Conservation (phyloP, 2,797 vertebrate genomes). For the Erethizon dorsatum region DNA sequence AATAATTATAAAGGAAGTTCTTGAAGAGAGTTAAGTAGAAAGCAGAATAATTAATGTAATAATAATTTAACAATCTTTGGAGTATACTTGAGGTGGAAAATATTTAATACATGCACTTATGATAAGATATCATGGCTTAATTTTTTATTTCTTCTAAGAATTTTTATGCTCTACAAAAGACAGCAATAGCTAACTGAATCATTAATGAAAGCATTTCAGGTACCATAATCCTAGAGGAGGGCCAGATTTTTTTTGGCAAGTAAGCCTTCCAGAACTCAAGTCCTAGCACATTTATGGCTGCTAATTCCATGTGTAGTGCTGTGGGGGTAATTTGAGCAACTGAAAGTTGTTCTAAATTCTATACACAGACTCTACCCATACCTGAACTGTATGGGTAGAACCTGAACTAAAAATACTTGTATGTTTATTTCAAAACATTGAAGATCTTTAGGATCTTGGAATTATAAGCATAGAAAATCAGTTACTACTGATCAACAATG, state of each 20-base stretch:
- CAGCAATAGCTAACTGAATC: neutral
- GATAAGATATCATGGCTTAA: neutral
- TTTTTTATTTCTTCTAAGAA: conserved; percentile 49
- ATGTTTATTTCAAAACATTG: neutral
- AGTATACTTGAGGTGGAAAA: neutral
- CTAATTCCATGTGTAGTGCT: neutral
- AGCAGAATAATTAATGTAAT: conserved; percentile 15
- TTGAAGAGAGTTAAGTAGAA: conserved; percentile 27
- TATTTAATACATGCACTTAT: neutral
- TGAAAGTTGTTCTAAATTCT: neutral
- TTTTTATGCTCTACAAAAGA: conserved; percentile 60
- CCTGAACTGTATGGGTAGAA: neutral
- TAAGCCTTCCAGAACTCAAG: conserved; percentile 25
- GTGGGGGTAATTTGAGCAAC: neutral
- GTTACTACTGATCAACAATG: conserved; percentile 23
- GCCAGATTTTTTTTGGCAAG: neutral
- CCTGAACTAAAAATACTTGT: neutral
- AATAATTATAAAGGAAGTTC: conserved; percentile 16
- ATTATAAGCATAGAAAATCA: conserved; percentile 2
- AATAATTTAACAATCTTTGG: conserved; percentile 23
- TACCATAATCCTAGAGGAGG: neutral
- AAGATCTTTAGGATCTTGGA: neutral
- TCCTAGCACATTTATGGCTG: neutral
- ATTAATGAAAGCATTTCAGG: conserved; percentile 49
- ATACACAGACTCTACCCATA: neutral